These are phyloP conservation scores for Cyanocitta stelleri DNA, from an alignment of 2,113 vertebrate species.

Conservation along the genomic window DNA sequence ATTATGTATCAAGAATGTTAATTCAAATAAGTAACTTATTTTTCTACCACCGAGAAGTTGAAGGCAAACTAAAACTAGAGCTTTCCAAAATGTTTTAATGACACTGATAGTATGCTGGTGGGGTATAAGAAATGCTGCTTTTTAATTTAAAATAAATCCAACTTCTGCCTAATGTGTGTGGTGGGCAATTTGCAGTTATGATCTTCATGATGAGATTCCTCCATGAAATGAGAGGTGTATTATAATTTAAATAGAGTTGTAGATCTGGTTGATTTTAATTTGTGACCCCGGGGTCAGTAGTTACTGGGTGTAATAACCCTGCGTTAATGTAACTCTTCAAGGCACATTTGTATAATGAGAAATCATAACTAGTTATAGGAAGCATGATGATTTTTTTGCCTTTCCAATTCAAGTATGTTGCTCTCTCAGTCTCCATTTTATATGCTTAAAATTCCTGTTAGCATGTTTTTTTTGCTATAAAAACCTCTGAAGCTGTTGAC, in stretches of 20 bases:
- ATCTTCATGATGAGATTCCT: constrained; percentile 65
- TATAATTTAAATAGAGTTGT: constrained; percentile 71
- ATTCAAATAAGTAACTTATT: neutral
- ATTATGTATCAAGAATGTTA: neutral
- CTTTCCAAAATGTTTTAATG: constrained; percentile 41
- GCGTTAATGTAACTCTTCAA: constrained; percentile 54
- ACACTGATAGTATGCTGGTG: constrained; percentile 1
- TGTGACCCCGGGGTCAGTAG: constrained; percentile 65
- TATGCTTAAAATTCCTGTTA: neutral
- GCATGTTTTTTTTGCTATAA: neutral
- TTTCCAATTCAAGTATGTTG: constrained; percentile 33
- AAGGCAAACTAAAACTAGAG: neutral
- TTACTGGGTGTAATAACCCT: constrained; percentile 67
- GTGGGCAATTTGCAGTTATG: constrained; percentile 68
- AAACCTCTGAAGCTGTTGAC: neutral
- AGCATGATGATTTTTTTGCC: constrained; percentile 34
- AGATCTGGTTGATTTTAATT: constrained; percentile 71
- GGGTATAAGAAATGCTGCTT: constrained; percentile 36
- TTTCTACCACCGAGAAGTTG: neutral
- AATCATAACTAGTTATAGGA: constrained; percentile 66
- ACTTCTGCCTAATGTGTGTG: constrained; percentile 35
- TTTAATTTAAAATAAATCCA: constrained; percentile 71
- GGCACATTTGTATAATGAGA: constrained; percentile 71
- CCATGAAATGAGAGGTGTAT: constrained; percentile 67
- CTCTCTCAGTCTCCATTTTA: neutral